These are phyloP conservation scores for Drosophila buzzatii DNA, from an alignment of 2,888 invertebrate genomes.

Conservation along the genomic window DNA sequence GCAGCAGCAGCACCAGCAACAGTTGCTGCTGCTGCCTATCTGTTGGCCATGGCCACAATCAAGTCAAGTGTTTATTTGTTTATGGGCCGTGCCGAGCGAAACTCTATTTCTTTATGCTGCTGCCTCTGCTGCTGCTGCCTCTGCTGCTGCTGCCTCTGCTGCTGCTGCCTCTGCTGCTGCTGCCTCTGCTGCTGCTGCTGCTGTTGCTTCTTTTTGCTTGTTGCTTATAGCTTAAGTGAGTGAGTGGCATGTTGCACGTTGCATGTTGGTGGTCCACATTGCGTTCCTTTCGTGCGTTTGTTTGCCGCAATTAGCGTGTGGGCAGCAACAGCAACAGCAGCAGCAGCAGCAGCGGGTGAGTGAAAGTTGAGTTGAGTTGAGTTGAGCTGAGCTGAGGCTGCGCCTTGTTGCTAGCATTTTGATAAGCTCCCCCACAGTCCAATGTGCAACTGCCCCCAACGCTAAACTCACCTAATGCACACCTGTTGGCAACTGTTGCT, in stretches of 20 bases:
- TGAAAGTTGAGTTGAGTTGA: slow-evolving; percentile 66
- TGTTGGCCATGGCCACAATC: slow-evolving; percentile 72
- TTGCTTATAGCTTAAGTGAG: slow-evolving; percentile 32
- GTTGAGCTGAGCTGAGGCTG: slow-evolving; percentile 40
- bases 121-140: slow-evolving; percentile 4
- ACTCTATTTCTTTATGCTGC: slow-evolving; percentile 29
- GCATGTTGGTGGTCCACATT: slow-evolving; percentile 75
- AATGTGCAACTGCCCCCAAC: background rate
- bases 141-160: slow-evolving; percentile 2
- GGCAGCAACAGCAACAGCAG: slow-evolving; percentile 51
- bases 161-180: background rate
- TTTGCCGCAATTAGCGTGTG: slow-evolving; percentile 80
- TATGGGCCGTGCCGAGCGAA: slow-evolving; percentile 44
- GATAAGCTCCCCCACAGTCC: slow-evolving; percentile 53
- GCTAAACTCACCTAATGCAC: slow-evolving; percentile 44
- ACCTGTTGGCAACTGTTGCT: slow-evolving; percentile 55
- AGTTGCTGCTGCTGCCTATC: background rate
- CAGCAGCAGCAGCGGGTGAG: slow-evolving; percentile 47
- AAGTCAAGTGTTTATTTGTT: slow-evolving; percentile 84
- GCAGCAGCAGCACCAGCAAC: slow-evolving; percentile 4
- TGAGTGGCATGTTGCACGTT: slow-evolving; percentile 74
- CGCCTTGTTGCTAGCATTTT: slow-evolving; percentile 44
- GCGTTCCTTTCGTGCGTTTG: slow-evolving; percentile 71
- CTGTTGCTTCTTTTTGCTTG: slow-evolving; percentile 18
- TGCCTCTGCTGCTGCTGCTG: slow-evolving; percentile 8